Evolutionary conservation across 2,113 vertebrate species (phyloP), one percentile per base, ranked within the genome.

Genomic region (Ia io): DNA sequence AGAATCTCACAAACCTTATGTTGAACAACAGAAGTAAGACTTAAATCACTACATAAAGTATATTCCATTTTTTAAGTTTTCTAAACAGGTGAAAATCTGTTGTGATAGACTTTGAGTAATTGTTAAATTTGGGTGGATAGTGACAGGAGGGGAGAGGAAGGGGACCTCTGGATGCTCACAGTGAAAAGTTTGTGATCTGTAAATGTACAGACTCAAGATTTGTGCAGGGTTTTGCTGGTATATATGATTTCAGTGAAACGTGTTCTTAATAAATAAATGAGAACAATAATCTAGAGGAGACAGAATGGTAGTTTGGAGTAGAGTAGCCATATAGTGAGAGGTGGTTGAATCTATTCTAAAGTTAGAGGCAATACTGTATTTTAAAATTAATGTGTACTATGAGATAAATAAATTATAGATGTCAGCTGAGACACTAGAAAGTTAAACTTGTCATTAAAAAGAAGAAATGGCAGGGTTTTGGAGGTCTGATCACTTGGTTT

Each of bases 401-500:
- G 37, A 85, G 14, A 70, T 6, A 93, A 96, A 80, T 91, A 74
- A 70, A 53, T 76, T 79, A 67, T 16, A 44, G 22, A 71, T 40
- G 3, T 22, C 28, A 37, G 76, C n/a, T 59, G 20, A 51, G 65
- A 84, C 70, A 69, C 23, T 17, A 83, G 25, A 70, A 89, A 56
- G 13, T 80, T 93, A 85, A 65, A 76, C 3, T 70, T n/a, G 14
- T 25, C 8, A 37, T 77, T 76, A 22, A 80, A 88, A 74, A 44
- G 20, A 44, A 79, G 32, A 2, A 93, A 13, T 28, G 16, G 35
- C 1, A n/a, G n/a, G 11, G 12, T 40, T 77, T 71, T 35, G 40
- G 44, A 67, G n/a, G 35, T 77, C 20, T 74, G 20, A 88, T 71
- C 32, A 67, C 16, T 67, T 74, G 16, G 16, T 67, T 84, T 82